These are phyloP conservation scores for Drosophila prolongata DNA, from an alignment of 2,888 invertebrate species.

Conservation along the genomic window DNA sequence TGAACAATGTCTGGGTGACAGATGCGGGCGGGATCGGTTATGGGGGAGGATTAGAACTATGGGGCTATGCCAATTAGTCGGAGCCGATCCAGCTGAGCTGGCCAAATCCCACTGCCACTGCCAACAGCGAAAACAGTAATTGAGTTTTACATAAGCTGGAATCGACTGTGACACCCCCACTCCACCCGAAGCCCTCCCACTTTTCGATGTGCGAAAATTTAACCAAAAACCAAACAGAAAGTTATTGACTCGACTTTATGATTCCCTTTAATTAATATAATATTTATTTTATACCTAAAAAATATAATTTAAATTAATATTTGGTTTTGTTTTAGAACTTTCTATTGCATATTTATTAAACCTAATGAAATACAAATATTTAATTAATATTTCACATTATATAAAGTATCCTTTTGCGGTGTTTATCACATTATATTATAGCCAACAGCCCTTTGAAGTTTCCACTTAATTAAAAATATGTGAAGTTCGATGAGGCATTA, in stretches of 20 bases:
- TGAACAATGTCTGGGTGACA: constrained; percentile 43
- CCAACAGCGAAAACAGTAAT: constrained; percentile 24
- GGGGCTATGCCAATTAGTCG: constrained; percentile 40
- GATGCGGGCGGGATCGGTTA: constrained; percentile 35
- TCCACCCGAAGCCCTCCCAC: background rate
- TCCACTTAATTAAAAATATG: background rate
- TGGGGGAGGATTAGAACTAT: constrained; percentile 33
- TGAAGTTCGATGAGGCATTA: constrained; percentile 7
- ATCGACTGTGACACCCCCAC: constrained; percentile 11
- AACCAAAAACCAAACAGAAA: constrained; percentile 6
- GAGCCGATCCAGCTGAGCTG: constrained; percentile 33
- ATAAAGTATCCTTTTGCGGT: too few species aligned
- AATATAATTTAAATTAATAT: too few species aligned
- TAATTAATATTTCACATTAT: too few species aligned
- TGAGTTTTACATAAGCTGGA: constrained; percentile 31
- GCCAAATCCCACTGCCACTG: constrained; percentile 22
- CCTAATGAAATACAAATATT: too few species aligned
- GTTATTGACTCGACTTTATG: background rate
- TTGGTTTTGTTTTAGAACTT: too few species aligned
- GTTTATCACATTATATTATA: too few species aligned
- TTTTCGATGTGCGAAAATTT: constrained; percentile 22
- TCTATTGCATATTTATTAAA: too few species aligned
- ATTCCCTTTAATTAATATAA: background rate
- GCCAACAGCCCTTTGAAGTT: background rate
- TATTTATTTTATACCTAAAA: too few species aligned